Evolutionary conservation across 2,797 vertebrate genomes (phyloP).

Genomic region (Vireo griseus): DNA sequence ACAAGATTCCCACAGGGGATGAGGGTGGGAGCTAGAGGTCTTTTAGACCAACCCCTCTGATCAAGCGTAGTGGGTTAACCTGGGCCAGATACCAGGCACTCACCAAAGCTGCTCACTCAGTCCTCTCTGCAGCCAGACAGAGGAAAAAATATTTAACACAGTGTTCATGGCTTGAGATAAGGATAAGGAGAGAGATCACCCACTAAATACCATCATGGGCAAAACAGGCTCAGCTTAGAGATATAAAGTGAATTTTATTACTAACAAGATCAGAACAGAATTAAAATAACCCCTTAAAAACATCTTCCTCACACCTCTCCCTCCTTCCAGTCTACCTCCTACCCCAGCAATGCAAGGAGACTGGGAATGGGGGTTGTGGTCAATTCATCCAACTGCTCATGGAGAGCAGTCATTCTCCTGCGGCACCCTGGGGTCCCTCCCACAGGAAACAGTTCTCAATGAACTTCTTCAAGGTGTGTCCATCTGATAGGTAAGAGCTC

Average conservation of each 20-base stretch:
- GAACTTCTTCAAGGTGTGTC: fast-evolving
- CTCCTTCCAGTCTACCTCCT: background rate
- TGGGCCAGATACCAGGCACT: background rate
- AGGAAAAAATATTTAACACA: background rate
- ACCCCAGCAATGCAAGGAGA: background rate
- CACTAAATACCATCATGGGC: background rate
- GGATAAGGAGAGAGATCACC: background rate
- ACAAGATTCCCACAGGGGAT: background rate
- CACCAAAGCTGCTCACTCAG: background rate
- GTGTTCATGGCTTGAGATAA: background rate
- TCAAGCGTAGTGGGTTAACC: background rate
- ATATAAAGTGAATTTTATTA: background rate
- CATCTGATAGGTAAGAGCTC: background rate
- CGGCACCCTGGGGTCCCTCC: background rate
- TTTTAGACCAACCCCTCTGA: background rate
- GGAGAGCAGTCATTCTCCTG: background rate
- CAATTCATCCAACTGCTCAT: background rate
- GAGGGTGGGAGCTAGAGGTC: background rate
- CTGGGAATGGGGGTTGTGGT: background rate
- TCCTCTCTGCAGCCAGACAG: background rate
- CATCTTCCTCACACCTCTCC: background rate
- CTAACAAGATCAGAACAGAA: background rate
- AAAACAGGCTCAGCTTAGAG: background rate
- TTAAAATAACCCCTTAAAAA: background rate
- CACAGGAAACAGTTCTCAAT: no score